Conservation (phyloP, 2,113 vertebrate genomes). For the Tamias sibiricus region DNA sequence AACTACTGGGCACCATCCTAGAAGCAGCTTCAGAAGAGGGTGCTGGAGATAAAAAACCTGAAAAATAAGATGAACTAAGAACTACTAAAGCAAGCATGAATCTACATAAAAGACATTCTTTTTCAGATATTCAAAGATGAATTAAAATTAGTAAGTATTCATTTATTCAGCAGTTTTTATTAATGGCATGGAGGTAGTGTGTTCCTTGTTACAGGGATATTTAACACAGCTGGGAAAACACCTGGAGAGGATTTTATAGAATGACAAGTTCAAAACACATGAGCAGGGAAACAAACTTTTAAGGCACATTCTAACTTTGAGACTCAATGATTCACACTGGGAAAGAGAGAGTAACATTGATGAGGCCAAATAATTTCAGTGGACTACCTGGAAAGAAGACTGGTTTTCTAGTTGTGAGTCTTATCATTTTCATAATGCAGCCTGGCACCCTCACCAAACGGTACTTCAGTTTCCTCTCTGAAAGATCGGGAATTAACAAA, state of each 20-base stretch:
- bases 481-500: not conserved
- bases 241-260: not conserved
- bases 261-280: not conserved
- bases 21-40: not conserved
- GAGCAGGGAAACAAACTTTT: not conserved
- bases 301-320: not conserved
- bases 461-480: not conserved
- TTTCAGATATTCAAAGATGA: constrained; percentile 17
- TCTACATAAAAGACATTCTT: not conserved
- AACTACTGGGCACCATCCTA: not conserved
- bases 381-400: not conserved
- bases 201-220: not conserved
- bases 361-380: not conserved
- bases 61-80: not conserved
- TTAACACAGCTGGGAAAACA: not conserved
- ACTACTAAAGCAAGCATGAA: not conserved
- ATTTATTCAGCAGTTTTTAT: not conserved
- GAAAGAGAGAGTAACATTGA: not conserved
- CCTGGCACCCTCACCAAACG: not conserved
- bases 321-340: not conserved
- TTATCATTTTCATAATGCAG: not conserved
- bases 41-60: not conserved
- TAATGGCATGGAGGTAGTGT: not conserved
- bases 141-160: not conserved
- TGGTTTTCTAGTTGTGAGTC: not conserved